phyloP scores from a whole-genome alignment of 2,797 vertebrate genomes.

The Acrocephalus scirpaceus region DNA sequence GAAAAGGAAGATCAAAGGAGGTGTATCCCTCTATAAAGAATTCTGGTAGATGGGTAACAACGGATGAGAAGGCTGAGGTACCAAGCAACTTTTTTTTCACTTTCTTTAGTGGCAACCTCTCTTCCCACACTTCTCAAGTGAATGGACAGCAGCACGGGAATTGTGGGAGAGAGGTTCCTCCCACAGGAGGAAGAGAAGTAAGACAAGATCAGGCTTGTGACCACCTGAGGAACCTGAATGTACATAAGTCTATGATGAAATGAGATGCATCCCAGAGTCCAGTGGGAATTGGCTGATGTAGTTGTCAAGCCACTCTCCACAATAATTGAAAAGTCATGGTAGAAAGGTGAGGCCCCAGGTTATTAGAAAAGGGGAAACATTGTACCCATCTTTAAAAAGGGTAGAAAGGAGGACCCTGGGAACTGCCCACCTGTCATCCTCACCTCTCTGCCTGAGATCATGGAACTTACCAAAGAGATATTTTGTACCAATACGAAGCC shows the following conservation, averaged over 20 bases:
- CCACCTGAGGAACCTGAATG: background rate
- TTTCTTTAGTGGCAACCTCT: background rate
- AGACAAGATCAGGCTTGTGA: background rate
- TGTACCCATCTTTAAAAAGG: background rate
- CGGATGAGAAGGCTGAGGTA: background rate
- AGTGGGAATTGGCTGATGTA: background rate
- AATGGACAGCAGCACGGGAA: accelerated
- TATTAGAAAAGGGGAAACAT: background rate
- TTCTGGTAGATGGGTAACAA: background rate
- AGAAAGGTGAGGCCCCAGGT: background rate
- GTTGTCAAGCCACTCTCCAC: accelerated
- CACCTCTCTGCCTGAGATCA: background rate
- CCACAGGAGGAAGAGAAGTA: background rate
- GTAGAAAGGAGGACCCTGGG: background rate
- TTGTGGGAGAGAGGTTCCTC: accelerated
- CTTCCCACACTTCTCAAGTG: background rate
- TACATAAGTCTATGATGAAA: background rate
- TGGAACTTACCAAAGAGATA: background rate
- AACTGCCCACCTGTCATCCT: background rate
- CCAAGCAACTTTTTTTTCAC: background rate
- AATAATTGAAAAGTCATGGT: background rate
- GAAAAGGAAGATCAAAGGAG: background rate
- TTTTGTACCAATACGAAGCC: accelerated
- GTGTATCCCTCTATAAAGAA: accelerated
- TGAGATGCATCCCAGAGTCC: no score